phyloP scores from a whole-genome alignment of 2,113 vertebrate species.

The Equus quagga region DNA sequence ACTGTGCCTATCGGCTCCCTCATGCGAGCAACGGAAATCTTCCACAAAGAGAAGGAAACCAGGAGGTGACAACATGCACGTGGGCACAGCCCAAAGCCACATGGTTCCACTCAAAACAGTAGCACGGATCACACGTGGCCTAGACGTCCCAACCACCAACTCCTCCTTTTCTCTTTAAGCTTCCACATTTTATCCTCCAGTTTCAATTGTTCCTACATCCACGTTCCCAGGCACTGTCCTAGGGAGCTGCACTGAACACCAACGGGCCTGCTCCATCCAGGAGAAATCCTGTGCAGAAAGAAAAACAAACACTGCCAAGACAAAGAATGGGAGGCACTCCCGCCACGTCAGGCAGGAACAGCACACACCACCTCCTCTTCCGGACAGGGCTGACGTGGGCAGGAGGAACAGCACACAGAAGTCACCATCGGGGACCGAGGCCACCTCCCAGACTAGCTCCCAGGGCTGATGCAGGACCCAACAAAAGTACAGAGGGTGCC shows the following conservation, averaged over 20 bases:
- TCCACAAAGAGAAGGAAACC: background rate
- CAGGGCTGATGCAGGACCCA: fast-evolving
- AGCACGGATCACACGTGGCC: fast-evolving
- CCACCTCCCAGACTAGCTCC: too few species aligned
- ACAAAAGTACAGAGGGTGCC: fast-evolving
- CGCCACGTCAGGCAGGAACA: background rate
- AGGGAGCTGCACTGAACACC: background rate
- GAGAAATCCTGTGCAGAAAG: conserved; percentile 26
- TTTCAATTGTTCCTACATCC: background rate
- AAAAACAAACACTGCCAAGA: background rate
- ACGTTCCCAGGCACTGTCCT: background rate
- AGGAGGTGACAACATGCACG: fast-evolving
- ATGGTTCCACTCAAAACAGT: background rate
- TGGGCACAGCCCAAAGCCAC: background rate
- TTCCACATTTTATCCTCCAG: background rate
- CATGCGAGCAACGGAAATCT: background rate
- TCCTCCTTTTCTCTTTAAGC: background rate
- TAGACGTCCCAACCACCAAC: background rate
- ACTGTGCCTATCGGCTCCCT: fast-evolving
- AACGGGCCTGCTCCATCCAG: background rate
- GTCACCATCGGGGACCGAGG: background rate
- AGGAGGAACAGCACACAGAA: background rate
- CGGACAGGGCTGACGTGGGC: background rate
- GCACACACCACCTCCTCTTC: background rate
- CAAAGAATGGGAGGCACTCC: background rate